Conservation (phyloP, 2,797 vertebrate genomes). For the Oreochromis grahami region DNA sequence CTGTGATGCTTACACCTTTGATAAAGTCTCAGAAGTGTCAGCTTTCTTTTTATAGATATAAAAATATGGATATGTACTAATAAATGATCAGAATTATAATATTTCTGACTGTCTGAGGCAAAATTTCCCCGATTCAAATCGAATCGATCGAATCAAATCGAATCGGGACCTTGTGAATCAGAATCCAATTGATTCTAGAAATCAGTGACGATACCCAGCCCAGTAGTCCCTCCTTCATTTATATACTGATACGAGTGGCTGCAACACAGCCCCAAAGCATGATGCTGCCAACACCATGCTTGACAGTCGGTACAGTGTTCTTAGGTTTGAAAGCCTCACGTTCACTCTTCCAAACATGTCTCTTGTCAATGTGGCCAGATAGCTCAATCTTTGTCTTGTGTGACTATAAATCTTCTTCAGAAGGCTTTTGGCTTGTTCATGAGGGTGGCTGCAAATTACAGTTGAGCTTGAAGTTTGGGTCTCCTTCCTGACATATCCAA, state of each 20-base stretch:
- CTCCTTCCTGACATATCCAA: too few relatives aligned
- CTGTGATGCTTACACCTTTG: background rate
- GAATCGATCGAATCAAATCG: accelerated
- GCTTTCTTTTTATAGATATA: accelerated
- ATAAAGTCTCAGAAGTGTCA: background rate
- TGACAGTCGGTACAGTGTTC: background rate
- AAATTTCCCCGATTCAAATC: accelerated
- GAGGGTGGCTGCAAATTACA: too few relatives aligned
- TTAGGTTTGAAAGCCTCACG: too few relatives aligned
- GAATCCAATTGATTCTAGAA: background rate
- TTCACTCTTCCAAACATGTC: too few relatives aligned
- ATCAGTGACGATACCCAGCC: background rate
- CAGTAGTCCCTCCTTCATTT: background rate
- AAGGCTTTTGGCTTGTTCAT: too few relatives aligned
- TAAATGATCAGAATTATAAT: background rate
- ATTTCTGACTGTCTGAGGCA: background rate
- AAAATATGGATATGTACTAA: background rate
- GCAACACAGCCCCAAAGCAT: background rate
- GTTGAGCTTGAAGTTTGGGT: too few relatives aligned
- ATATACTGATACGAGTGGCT: background rate
- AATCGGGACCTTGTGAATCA: background rate
- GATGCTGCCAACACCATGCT: background rate
- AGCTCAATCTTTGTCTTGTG: too few relatives aligned
- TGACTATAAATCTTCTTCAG: too few relatives aligned
- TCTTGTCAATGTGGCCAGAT: too few relatives aligned